Evolutionary conservation across 1,140 invertebrate genomes (phyloP), one percentile per base, ranked within the genome.

Genomic region (Ostrea edulis): DNA sequence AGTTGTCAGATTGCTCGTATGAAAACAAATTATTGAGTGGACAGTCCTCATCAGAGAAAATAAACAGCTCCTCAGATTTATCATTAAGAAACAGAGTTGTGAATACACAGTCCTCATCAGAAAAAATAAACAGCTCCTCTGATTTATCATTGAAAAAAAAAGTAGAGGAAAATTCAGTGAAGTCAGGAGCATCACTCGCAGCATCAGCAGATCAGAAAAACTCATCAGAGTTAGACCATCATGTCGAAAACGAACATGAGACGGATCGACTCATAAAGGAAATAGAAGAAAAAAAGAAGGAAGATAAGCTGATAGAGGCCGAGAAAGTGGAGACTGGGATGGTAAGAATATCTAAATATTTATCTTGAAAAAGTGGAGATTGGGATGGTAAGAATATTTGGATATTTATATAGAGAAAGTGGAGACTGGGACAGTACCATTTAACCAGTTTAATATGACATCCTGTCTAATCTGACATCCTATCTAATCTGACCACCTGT

Each of bases 241-340:
- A 82, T n/a, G 35, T 58, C 2, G 82, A 89, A 20, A 44, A 35
- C 14, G 86, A 55, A 20, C 22, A 82, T 17, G 86, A 86, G 82
- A 84, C 68, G 12, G 86, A 87, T 29, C 52, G 29, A 22, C 77
- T 68, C 25, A 65, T 68, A 12, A 86, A 87, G 65, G 85, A 92
- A 88, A 88, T 91, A 14, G 82, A 91, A 82, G 88, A 91, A 81
- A 89, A 91, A 85, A 91, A 92, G 65, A 88, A 90, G 35, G 86
- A 89, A 71, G 91, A 92, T 22, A 92, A 93, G 90, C 87, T 94
- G 12, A 92, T 94, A 53, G 89, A 94, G 81, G 92, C 90, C n/a
- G 93, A 94, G 84, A 88, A 84, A 65, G 89, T 92, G 25, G 93
- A 94, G 83, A 93, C 92, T 62, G 93, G 93, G 8, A 89, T 89